These are phyloP conservation scores for Phortica variegata DNA, from an alignment of 1,140 invertebrate genomes.

Conservation along the genomic window DNA sequence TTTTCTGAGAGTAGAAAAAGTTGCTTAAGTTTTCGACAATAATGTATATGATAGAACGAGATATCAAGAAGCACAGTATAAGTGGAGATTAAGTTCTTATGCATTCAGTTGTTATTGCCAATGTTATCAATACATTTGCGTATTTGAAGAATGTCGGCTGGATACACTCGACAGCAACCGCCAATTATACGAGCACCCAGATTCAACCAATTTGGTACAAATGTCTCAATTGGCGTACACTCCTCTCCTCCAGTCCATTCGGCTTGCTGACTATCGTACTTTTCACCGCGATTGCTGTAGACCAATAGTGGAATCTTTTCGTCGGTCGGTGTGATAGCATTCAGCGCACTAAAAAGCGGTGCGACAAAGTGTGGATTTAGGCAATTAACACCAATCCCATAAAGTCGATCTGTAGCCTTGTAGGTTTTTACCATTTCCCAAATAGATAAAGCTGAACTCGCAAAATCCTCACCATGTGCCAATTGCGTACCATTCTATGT, in stretches of 20 bases:
- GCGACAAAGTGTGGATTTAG: constrained; percentile 64
- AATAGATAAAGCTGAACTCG: constrained; percentile 53
- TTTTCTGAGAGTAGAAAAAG: no score
- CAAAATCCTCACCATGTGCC: constrained; percentile 75
- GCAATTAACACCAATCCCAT: constrained; percentile 87
- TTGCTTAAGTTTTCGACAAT: no score
- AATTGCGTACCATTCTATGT: constrained; percentile 65
- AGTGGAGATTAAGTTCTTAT: no score
- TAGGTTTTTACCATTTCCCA: constrained; percentile 63
- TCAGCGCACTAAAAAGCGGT: constrained; percentile 61
- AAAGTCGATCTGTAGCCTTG: constrained; percentile 62
- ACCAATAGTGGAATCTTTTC: constrained; percentile 62
- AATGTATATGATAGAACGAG: no score
- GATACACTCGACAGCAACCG: constrained; percentile 75
- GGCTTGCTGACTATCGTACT: constrained; percentile 59
- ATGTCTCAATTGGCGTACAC: constrained; percentile 59
- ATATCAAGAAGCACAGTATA: no score
- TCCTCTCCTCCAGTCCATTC: constrained; percentile 62
- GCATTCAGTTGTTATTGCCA: constrained; percentile 6
- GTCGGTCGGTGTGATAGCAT: constrained; percentile 16
- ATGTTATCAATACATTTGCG: constrained; percentile 52
- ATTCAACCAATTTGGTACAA: constrained; percentile 68
- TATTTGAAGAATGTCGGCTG: constrained; percentile 64
- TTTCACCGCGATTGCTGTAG: constrained; percentile 75
- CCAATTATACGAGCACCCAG: constrained; percentile 72